Conservation (phyloP, 1,140 invertebrate genomes). For the Aphelenchoides fujianensis region DNA sequence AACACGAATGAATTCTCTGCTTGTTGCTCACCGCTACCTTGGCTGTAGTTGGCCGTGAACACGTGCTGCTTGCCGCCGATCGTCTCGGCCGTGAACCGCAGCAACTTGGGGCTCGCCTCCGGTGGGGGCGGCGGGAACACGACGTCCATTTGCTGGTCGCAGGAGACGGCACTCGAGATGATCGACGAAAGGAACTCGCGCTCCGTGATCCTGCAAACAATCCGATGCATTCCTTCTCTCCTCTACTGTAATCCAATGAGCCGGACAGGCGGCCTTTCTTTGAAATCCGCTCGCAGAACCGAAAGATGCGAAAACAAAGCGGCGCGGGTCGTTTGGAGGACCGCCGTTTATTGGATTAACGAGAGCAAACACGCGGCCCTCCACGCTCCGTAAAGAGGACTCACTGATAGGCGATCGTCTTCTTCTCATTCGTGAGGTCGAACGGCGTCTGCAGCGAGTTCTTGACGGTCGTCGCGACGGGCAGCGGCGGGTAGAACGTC, state of each 20-base stretch:
- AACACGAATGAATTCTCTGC: neutral
- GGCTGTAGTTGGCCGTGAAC: neutral
- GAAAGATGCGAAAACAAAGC: neutral
- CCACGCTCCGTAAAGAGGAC: too few relatives aligned
- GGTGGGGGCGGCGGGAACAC: neutral
- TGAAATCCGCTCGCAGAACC: neutral
- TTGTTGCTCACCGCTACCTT: neutral
- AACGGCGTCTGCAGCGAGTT: neutral
- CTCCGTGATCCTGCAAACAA: neutral
- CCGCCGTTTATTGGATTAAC: neutral
- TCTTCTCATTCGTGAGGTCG: constrained; percentile 5
- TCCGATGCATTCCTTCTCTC: too few relatives aligned
- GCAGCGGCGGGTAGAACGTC: neutral
- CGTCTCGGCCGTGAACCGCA: neutral
- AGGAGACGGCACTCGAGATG: neutral
- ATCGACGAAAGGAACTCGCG: neutral
- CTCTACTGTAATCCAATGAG: neutral
- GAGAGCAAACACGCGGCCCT: neutral
- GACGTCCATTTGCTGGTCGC: neutral
- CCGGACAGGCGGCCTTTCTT: neutral
- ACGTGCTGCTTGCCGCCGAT: neutral
- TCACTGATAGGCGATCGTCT: constrained; percentile 5
- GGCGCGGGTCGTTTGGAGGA: too few relatives aligned
- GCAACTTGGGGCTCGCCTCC: neutral
- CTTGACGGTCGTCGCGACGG: neutral